Percentiles rank a stretch among this genome's conserved stretches.
Evolutionary conservation across 2,113 vertebrate species (phyloP).

Genomic region (Dunckerocampus dactyliophorus): DNA sequence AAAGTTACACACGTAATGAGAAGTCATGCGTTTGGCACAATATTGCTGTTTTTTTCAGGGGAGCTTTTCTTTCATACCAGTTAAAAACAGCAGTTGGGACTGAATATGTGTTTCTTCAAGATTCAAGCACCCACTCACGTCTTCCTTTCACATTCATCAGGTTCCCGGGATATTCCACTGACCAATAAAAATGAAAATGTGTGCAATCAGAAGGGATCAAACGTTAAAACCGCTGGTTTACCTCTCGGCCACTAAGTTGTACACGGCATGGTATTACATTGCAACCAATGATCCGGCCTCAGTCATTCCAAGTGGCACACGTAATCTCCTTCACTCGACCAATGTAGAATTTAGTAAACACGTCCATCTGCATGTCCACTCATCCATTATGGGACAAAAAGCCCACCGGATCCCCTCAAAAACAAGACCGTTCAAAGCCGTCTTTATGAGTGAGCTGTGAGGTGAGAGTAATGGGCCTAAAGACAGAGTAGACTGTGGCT

Average conservation of each 20-base stretch:
- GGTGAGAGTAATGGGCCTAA: slow-evolving; percentile 74
- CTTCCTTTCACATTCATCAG: not conserved
- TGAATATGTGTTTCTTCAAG: not conserved
- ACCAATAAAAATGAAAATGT: not conserved
- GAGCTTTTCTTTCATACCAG: too few species aligned
- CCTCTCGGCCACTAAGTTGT: not conserved
- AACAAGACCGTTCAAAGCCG: slow-evolving; percentile 58
- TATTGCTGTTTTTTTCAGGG: too few species aligned
- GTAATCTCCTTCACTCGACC: slow-evolving; percentile 44
- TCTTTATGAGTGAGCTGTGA: slow-evolving; percentile 67
- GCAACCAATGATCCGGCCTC: slow-evolving; percentile 19
- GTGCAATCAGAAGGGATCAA: not conserved
- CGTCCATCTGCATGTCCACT: slow-evolving; percentile 54
- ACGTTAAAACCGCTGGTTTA: not conserved
- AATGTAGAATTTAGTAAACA: slow-evolving; percentile 64
- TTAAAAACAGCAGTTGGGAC: too few species aligned
- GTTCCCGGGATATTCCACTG: not conserved
- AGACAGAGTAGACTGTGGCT: slow-evolving; percentile 59
- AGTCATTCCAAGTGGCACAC: slow-evolving; percentile 50
- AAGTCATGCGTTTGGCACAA: too few species aligned
- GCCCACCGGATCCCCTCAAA: slow-evolving; percentile 60
- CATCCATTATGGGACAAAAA: slow-evolving; percentile 61
- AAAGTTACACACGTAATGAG: too few species aligned
- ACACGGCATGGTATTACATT: slow-evolving; percentile 1
- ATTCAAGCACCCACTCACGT: not conserved